Evolutionary conservation across 2,888 invertebrate species (phyloP), one percentile per base, ranked within the genome.

Genomic region (Eucriotettix oculatus): DNA sequence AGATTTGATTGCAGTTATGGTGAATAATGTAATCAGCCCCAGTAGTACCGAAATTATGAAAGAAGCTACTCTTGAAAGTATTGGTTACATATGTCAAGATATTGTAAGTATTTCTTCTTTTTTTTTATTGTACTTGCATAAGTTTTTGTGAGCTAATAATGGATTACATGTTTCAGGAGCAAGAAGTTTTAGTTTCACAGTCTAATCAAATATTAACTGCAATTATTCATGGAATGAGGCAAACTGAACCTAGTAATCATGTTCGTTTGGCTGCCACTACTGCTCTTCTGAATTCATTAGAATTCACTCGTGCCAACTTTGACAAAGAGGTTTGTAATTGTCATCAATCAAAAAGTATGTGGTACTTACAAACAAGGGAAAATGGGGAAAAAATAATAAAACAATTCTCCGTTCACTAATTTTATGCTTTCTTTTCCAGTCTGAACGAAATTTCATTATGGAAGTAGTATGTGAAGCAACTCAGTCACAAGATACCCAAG

Each of bases 391-490:
- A 12, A 48, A 12, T 48, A 48, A 7, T 48, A 48, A 5, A 48
- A 48, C 5, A 14, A 12, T 48, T 48, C n/a, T 7, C n/a, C 9
- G 2, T 9, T 12, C 48, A 2, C 9, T 14, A 14, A 48, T 48
- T 48, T 14, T 48, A n/a, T 48, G 14, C n/a, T 48, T 12, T 9
- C 48, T 48, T 44, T 68, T 68, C 52, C 66, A 84, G 79, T 83
- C 87, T 61, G 99, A 99, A 75, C 81, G 99, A 65, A 95, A 99
- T 75, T 96, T 94, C 72, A 98, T 99, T 60, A 99, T 99, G 99
- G 96, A 99, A 78, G 95, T 96, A 58, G 97, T 99, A 10, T 99
- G 99, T 78, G 96, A 98, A 77, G 94, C 98, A 5, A 99, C 99
- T 1, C 98, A 98, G 74, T 93, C 91, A 10, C 75, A 80, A 58